phyloP scores from a whole-genome alignment of 2,888 invertebrate species.

The Volucella bombylans region DNA sequence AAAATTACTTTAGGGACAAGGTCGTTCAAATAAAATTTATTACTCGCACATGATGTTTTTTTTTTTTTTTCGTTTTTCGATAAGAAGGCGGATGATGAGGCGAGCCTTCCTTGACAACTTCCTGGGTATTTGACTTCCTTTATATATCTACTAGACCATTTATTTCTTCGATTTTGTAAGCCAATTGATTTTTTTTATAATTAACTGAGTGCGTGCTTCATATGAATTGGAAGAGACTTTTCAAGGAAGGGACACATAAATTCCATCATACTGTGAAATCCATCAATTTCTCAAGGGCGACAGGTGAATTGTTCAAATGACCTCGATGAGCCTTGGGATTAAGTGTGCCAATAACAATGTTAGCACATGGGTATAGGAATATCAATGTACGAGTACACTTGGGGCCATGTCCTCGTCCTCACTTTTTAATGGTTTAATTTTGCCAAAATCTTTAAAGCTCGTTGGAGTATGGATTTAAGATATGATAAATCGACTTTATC shows the following conservation, averaged over 20 bases:
- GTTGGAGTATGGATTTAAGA: too few species aligned
- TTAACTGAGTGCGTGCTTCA: conserved; percentile 13
- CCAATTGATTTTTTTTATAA: conserved; percentile 54
- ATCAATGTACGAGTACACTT: too few species aligned
- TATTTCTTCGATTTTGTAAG: conserved; percentile 9
- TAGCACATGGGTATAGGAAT: conserved; percentile 25
- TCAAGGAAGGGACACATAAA: conserved; percentile 25
- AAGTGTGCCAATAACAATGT: conserved; percentile 33
- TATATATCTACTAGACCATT: neutral
- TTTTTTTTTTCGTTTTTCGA: conserved; percentile 2
- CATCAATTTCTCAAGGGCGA: conserved; percentile 29
- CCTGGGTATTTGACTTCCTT: conserved; percentile 36
- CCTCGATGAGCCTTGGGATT: conserved; percentile 29
- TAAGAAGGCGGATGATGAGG: too few species aligned
- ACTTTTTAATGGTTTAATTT: too few species aligned
- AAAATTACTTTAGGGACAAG: conserved; percentile 65
- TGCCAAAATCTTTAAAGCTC: too few species aligned
- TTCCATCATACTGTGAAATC: conserved; percentile 17
- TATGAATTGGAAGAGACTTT: conserved; percentile 12
- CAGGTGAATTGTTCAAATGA: conserved; percentile 48
- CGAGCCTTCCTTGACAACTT: conserved; percentile 4
- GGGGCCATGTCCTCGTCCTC: too few species aligned
- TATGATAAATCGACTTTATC: too few species aligned
- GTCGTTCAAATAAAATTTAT: conserved; percentile 67
- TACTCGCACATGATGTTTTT: conserved; percentile 63